Base-by-base conservation (phyloP, 2,888 invertebrate species). In the Theristus sp. region DNA sequence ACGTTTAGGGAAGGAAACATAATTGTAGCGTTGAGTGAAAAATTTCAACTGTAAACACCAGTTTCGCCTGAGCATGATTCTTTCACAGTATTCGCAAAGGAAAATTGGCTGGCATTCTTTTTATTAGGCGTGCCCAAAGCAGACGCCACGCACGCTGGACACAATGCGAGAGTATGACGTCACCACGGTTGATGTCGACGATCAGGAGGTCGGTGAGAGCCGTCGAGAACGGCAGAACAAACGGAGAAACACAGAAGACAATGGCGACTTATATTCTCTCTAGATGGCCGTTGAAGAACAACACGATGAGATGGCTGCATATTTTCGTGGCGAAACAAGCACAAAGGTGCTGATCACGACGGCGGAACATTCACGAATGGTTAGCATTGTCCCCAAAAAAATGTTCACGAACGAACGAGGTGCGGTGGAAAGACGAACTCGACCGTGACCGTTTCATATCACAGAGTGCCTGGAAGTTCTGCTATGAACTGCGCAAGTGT, bases 401-500 rank as follows among this genome's bases (percentile, higher is more conserved):
- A n/a, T n/a, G n/a, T n/a, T n/a, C n/a, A n/a, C n/a, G n/a, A n/a
- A n/a, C n/a, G n/a, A n/a, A n/a, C n/a, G n/a, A n/a, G n/a, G 38
- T 38, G 38, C 10, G 6, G 10, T 25, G 3, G 10, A 52, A 52
- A 52, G n/a, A 22, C 22, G 22, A 52, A 52, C 52, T 52, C n/a
- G 52, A 52, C 25, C 25, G 3, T 22, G 54, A 13, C 13, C 6
- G 20, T 54, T 54, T 3, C 3, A 3, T 2, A 13, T 27, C 22
- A 6, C 54, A 71, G 71, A 66, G 62, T 22, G 69, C 71, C 3
- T 71, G 75, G 70, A 86, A 88, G 72, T 93, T 98, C 76, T 90
- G 91, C 60, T 82, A 86, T 65, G 96, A 98, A 75, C 78, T 98
- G 30, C 84, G 83, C 28, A 83, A 88, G 66, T 85, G 90, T 27